Base-by-base conservation (phyloP, 2,113 vertebrate genomes). In the Carlito syrichta region DNA sequence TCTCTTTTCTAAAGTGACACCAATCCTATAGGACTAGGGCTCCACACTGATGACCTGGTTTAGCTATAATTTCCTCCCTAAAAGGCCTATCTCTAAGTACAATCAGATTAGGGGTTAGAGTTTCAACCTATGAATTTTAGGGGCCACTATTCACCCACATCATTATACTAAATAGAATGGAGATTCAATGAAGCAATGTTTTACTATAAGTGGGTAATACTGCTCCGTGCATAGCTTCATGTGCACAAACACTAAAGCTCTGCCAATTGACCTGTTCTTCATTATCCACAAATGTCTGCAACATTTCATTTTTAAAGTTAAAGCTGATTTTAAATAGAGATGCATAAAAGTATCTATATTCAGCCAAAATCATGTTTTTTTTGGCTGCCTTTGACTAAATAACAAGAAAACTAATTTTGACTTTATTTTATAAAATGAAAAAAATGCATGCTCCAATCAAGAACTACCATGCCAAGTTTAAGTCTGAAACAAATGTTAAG, bases 361-460 rank as follows among this genome's bases (percentile, higher is more conserved):
- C 58, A 96, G 82, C 79, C 69, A 89, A 96, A 77, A 86, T 54
- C n/a, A 54, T 85, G 89, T 77, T 91, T 62, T 92, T 94, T 94
- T 97, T 96, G 95, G 81, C 87, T 63, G 16, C 5, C 22, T 90
- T 85, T 94, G n/a, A 63, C 43, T 92, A 95, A 96, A 95, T 96
- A 92, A 95, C 45, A 84, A 95, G 74, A 91, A 83, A 94, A 73
- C 32, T 88, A 91, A 77, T 68, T 94, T 94, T 93, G 66, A 96
- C 45, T 96, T 69, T 91, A 74, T 96, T 95, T 89, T 92, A 38
- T 94, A 84, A 87, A 93, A 77, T 68, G 8, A 78, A 93, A 95
- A 43, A 62, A 58, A 82, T 56, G 13, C 38, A 85, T 22, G 62
- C 12, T 81, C 12, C 54, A 69, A 8, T 92, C 35, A 89, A 89